Conservation (phyloP, 2,888 invertebrate species). For the Actias luna region DNA sequence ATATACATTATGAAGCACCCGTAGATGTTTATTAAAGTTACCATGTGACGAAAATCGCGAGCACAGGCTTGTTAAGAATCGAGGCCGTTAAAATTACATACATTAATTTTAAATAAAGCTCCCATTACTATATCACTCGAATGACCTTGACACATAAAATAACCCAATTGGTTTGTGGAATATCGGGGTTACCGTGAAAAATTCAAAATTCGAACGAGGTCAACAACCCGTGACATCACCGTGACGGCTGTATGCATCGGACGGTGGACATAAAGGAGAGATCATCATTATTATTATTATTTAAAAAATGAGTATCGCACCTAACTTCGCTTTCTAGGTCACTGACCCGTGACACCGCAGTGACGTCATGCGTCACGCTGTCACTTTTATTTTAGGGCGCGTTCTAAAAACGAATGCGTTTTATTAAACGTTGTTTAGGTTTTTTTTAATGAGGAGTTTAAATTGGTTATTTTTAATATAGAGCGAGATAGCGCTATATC, state of each 20-base stretch:
- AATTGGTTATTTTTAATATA: conserved; percentile 29
- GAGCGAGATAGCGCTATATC: conserved; percentile 1
- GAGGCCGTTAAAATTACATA: not conserved
- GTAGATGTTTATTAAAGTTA: too few species aligned
- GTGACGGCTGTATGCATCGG: not conserved
- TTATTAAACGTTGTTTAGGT: conserved; percentile 20
- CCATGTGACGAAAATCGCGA: too few species aligned
- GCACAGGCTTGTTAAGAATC: too few species aligned
- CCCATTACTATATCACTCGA: not conserved
- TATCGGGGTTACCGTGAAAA: conserved; percentile 8
- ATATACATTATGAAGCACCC: too few species aligned
- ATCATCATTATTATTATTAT: conserved; percentile 6
- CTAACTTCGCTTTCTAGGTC: conserved; percentile 36
- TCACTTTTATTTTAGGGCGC: conserved; percentile 70
- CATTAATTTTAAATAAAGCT: not conserved
- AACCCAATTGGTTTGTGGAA: conserved; percentile 7
- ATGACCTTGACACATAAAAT: conserved; percentile 18
- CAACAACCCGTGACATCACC: conserved; percentile 12
- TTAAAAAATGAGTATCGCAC: not conserved
- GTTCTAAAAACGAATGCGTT: conserved; percentile 37
- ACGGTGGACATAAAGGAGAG: not conserved
- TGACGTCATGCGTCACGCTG: conserved; percentile 55
- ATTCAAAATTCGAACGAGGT: conserved; percentile 9
- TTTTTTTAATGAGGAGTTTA: conserved; percentile 22
- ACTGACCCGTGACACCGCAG: conserved; percentile 55